phyloP scores from a whole-genome alignment of 2,888 invertebrate genomes.

The Priocnemis perturbator region DNA sequence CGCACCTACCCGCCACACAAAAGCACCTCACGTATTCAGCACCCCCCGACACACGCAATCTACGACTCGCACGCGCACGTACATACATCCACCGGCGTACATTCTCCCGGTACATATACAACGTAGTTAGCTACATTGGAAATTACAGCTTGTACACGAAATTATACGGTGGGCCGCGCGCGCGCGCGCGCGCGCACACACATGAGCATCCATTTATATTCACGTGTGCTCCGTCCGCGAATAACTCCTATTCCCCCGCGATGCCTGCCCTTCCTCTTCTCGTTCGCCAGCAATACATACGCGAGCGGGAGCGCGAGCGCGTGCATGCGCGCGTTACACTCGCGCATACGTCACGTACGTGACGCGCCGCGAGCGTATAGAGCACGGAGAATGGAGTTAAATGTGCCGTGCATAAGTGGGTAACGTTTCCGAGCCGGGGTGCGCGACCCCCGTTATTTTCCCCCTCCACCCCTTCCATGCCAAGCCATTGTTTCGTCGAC shows the following conservation, averaged over 20 bases:
- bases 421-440: slow-evolving; percentile 57
- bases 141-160: slow-evolving; percentile 57
- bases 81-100: no score
- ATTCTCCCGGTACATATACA: slow-evolving; percentile 34
- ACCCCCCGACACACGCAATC: no score
- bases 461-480: neutral
- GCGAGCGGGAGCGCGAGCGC: no score
- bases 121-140: slow-evolving; percentile 55
- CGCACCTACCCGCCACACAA: no score
- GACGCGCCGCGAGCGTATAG: slow-evolving; percentile 8
- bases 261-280: neutral
- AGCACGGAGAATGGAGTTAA: slow-evolving; percentile 61
- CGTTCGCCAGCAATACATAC: no score
- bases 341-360: neutral
- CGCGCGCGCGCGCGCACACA: slow-evolving; percentile 19
- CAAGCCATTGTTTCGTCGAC: slow-evolving; percentile 8
- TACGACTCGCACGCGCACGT: no score
- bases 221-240: slow-evolving; percentile 28
- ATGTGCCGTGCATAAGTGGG: slow-evolving; percentile 66
- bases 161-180: slow-evolving; percentile 11
- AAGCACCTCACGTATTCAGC: no score
- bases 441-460: slow-evolving; percentile 40
- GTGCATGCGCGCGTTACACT: slow-evolving; percentile 5
- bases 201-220: slow-evolving; percentile 45
- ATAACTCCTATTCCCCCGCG: slow-evolving; percentile 35